Conservation (phyloP, 2,113 vertebrate genomes). For the Terrapene triunguis region DNA sequence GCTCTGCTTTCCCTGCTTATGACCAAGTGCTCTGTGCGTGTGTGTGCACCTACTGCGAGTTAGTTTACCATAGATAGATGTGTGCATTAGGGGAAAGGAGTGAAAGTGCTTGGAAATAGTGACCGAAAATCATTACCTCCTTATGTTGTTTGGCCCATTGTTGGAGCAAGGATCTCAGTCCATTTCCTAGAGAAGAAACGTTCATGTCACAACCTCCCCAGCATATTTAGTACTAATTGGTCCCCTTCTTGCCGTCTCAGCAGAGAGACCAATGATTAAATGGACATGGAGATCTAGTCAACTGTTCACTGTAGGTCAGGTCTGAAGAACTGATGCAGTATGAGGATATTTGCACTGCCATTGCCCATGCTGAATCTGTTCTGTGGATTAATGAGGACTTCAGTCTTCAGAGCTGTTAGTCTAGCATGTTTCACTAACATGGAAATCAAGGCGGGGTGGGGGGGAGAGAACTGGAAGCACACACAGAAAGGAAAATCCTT, state of each 20-base stretch:
- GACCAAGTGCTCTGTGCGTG: neutral
- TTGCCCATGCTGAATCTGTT: fast-evolving
- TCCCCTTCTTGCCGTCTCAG: neutral
- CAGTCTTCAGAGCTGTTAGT: neutral
- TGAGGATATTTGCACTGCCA: fast-evolving
- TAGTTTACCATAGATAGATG: neutral
- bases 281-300: neutral
- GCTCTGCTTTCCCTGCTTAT: neutral
- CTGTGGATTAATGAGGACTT: neutral
- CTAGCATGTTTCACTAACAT: neutral
- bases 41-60: neutral
- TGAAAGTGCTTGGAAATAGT: neutral
- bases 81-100: neutral
- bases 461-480: neutral
- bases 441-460: neutral
- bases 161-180: neutral
- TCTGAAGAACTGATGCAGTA: fast-evolving
- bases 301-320: neutral
- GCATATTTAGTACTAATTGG: neutral
- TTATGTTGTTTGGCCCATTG: neutral
- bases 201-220: neutral
- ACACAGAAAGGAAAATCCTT: neutral
- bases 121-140: neutral
- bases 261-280: neutral
- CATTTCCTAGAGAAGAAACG: neutral